These are phyloP conservation scores for Akabosia matsudoensis DNA, from an alignment of 1,140 invertebrate genomes.

Conservation along the genomic window DNA sequence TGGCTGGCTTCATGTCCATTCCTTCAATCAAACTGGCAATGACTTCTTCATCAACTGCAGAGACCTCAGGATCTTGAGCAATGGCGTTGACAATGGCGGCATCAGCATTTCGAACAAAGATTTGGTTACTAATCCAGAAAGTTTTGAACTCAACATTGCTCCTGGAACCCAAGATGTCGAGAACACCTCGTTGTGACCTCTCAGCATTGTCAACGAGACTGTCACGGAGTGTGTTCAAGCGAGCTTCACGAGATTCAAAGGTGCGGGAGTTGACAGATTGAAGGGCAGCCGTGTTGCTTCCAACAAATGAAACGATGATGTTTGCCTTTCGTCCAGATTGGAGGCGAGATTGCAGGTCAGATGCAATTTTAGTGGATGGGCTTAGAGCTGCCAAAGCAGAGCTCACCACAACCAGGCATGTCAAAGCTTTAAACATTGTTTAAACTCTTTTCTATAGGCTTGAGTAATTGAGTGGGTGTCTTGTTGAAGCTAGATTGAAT, in stretches of 20 bases:
- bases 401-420: background rate
- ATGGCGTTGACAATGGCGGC: background rate
- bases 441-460: no score
- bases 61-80: background rate
- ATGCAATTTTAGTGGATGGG: background rate
- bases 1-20: background rate
- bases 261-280: background rate
- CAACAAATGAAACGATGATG: constrained; percentile 6
- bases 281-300: background rate
- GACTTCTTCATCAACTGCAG: background rate
- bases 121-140: constrained; percentile 31
- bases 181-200: background rate
- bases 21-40: background rate
- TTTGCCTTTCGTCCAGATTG: background rate
- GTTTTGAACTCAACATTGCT: constrained; percentile 15
- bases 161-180: background rate
- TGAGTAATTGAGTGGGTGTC: no score
- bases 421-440: no score
- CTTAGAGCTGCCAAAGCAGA: background rate
- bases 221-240: background rate
- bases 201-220: constrained; percentile 6
- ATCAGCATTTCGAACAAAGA: constrained; percentile 5
- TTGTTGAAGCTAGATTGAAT: no score
- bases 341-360: background rate
- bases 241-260: background rate